Evolutionary conservation across 2,888 invertebrate genomes (phyloP), one percentile per base, ranked within the genome.

Genomic region (Amorpha juglandis): DNA sequence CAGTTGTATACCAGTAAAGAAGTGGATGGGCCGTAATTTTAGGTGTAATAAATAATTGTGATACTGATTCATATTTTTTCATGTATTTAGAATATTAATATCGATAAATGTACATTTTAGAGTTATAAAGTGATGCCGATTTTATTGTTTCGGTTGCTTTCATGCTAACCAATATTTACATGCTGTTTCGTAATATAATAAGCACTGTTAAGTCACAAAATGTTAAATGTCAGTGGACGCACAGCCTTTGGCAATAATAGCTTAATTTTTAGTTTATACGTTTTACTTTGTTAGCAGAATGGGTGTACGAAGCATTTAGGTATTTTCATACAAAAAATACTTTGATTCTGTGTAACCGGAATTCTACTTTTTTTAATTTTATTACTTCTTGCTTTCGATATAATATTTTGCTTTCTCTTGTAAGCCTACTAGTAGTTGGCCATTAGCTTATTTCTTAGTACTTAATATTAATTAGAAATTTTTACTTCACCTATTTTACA

Each of bases 161-260:
- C 14, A 52, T 12, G 52, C 52, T 52, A 27, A 1, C 27, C 27
- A 27, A 6, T 9, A 42, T 42, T 7, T 42, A 42, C 42, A 6
- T 45, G 45, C 45, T 45, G 14, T 45, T 45, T 45, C 1, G 14
- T 14, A 45, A 45, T 45, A 1, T 45, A 42, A 9, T 42, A 42
- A 42, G 45, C 45, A 45, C 11, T 12, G 14, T 9, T 7, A 42
- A 42, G 27, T 42, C 4, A 7, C 7, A 11, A 1, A 11, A 52
- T 27, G 11, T 33, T 11, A 53, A 19, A 38, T 9, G 38, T 58
- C 58, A 58, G 58, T 58, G 58, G 19, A 58, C 58, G 58, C 58
- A 58, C 58, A 58, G 58, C 38, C 11, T 58, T 12, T 19, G 16
- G 16, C 16, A 55, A 16, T 11, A 42, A 33, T 16, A 42, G 55